Evolutionary conservation across 2,113 vertebrate species (phyloP), one percentile per base, ranked within the genome.

Genomic region (Pogonocichla stellata): DNA sequence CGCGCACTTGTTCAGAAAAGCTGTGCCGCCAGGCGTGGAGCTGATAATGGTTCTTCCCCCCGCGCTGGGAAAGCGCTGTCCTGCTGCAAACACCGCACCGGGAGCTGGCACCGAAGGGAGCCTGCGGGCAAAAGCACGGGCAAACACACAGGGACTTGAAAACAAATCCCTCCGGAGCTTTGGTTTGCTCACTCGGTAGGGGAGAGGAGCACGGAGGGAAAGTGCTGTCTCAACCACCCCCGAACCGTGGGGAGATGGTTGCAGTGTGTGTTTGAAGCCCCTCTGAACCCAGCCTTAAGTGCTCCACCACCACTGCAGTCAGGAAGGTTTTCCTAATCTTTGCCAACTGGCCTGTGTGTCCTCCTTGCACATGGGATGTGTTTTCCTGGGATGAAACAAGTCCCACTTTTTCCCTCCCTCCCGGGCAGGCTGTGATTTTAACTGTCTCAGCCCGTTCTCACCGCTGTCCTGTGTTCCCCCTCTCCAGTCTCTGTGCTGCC

Each of bases 31-130:
- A 82, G 75, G 82, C 3, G 80, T 33, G 93, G 81, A 51, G 80
- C 66, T 82, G 95, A 97, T 97, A 97, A 90, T 53, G 78, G 61
- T 7, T 62, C 61, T 70, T 28, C 8, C 8, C 53, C 40, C 29
- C 4, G 2, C 20, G 9, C 56, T 6, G 50, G 53, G 70, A 33
- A 40, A 29, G 80, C 25, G 38, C 0, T 38, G 57, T 58, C 51
- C 62, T 5, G 11, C 18, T n/a, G 71, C 40, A 36, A 3, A 34
- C 81, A 33, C 19, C 80, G 79, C 74, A 3, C 60, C 1, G 9
- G 58, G 33, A 58, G 36, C 85, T 61, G 83, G 51, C 60, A 33
- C 38, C 31, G 0, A 38, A 73, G 34, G 18, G 19, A 17, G n/a
- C 23, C 24, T 56, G 38, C 50, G 6, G 66, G 66, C 8, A 62